Evolutionary conservation across 1,140 invertebrate species (phyloP).

Genomic region (Drosophila asahinai): DNA sequence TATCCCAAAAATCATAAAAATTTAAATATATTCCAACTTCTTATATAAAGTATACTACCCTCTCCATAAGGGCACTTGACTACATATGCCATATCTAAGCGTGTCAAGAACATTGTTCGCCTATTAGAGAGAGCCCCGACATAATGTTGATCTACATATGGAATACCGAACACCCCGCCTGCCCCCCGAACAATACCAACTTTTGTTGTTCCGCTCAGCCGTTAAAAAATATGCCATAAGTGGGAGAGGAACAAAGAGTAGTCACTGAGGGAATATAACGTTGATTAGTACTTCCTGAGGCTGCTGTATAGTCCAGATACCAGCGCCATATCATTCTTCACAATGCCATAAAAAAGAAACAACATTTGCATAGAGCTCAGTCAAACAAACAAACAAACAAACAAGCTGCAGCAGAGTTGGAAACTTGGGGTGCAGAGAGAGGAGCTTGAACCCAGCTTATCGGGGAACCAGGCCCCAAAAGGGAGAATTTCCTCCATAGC

Average conservation of each 20-base stretch:
- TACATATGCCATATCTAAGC: slow-evolving; percentile 67
- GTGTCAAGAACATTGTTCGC: slow-evolving; percentile 82
- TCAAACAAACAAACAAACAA: slow-evolving; percentile 60
- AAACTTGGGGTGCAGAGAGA: slow-evolving; percentile 24
- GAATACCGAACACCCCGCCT: slow-evolving; percentile 3
- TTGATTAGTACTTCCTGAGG: slow-evolving; percentile 82
- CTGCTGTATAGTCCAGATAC: slow-evolving; percentile 63
- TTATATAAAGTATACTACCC: background rate
- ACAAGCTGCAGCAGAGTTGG: slow-evolving; percentile 16
- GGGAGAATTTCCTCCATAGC: background rate
- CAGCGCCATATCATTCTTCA: slow-evolving; percentile 32
- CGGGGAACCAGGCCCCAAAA: slow-evolving; percentile 14
- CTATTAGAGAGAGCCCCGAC: slow-evolving; percentile 55
- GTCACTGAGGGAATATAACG: slow-evolving; percentile 34
- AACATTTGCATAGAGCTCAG: slow-evolving; percentile 55
- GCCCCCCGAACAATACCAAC: slow-evolving; percentile 57
- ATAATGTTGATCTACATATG: slow-evolving; percentile 36
- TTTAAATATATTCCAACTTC: background rate
- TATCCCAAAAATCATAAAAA: too few relatives aligned
- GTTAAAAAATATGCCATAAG: slow-evolving; percentile 26
- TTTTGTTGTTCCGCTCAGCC: slow-evolving; percentile 60
- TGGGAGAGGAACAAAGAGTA: slow-evolving; percentile 25
- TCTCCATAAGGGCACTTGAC: slow-evolving; percentile 3
- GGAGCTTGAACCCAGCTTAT: slow-evolving; percentile 56
- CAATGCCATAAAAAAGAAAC: slow-evolving; percentile 25